Evolutionary conservation across 2,888 invertebrate species (phyloP), one percentile per base, ranked within the genome.

Genomic region (Himalopsyche kuldschensis): DNA sequence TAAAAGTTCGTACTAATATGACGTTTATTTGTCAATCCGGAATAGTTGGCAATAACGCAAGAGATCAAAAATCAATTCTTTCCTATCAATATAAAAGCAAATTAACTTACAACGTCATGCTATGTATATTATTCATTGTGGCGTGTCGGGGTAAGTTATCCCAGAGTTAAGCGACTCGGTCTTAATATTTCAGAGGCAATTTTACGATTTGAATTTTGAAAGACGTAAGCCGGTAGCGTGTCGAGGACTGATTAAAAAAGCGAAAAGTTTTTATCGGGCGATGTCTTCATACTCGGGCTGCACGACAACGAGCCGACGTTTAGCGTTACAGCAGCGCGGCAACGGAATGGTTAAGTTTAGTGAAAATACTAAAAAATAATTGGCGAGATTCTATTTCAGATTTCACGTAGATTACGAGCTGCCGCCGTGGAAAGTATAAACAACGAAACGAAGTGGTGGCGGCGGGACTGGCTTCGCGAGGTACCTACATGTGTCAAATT

Each of bases 341-440:
- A 55, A 77, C 41, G 63, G 27, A 69, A 69, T 78, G 78, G n/a
- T 31, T 75, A 82, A 82, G 77, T 81, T 81, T 81, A 75, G 77
- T 77, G 75, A 81, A 81, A 35, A 81, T 41, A 77, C 81, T 79
- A 69, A 82, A 82, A 82, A 55, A 75, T 82, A 82, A 82, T 82
- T 82, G 82, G 82, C 78, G 41, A 79, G 75, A 79, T 82, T 47
- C 82, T 69, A 79, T 82, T 82, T 75, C 24, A 69, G 77, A 81
- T 81, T 63, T 24, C 55, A 55, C 10, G 55, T 55, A 55, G 55
- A 55, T 55, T 55, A 55, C 55, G 55, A 55, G 55, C 24, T 24
- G 24, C n/a, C 55, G 48, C n/a, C 20, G 55, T 55, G 20, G 55
- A 20, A 55, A 55, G 55, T 55, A 55, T 55, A 55, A 20, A 55